Percentiles rank a stretch among this genome's conserved stretches.
Evolutionary conservation across 2,797 vertebrate genomes (phyloP).

Genomic region (Dipus sagitta): DNA sequence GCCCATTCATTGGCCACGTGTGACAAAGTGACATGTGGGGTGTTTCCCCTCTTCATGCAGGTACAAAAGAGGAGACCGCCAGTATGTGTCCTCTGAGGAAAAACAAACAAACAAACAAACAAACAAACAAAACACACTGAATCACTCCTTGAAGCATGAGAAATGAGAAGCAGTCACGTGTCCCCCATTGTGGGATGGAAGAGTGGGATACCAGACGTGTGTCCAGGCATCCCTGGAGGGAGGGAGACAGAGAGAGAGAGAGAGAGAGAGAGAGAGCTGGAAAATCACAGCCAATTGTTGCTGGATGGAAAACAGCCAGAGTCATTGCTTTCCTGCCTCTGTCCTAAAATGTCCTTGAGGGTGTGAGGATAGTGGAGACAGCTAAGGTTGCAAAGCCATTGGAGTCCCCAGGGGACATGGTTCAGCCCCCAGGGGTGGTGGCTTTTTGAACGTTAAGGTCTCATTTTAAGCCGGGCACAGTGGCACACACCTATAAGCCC

Average conservation of each 20-base stretch:
- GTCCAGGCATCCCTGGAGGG: background rate
- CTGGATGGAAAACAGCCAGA: constrained; percentile 28
- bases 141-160: background rate
- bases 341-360: background rate
- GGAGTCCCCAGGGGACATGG: background rate
- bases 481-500: background rate
- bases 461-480: background rate
- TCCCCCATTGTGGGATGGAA: background rate
- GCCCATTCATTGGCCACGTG: background rate
- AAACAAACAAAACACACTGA: no score
- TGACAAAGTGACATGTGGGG: background rate
- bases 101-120: background rate
- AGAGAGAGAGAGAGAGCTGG: no score
- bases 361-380: background rate
- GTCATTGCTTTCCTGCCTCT: background rate
- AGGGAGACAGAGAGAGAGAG: no score
- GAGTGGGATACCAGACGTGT: background rate
- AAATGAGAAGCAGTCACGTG: background rate
- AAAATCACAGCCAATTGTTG: background rate
- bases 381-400: constrained; percentile 32
- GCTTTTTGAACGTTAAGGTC: constrained; percentile 31
- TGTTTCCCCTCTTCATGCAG: background rate
- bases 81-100: background rate
- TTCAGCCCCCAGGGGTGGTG: background rate
- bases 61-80: background rate